A percentile compares a stretch with the other conserved stretches of the same genome.
These are phyloP conservation scores for Reticulitermes lucifugus DNA, from an alignment of 2,888 invertebrate genomes.

Conservation along the genomic window DNA sequence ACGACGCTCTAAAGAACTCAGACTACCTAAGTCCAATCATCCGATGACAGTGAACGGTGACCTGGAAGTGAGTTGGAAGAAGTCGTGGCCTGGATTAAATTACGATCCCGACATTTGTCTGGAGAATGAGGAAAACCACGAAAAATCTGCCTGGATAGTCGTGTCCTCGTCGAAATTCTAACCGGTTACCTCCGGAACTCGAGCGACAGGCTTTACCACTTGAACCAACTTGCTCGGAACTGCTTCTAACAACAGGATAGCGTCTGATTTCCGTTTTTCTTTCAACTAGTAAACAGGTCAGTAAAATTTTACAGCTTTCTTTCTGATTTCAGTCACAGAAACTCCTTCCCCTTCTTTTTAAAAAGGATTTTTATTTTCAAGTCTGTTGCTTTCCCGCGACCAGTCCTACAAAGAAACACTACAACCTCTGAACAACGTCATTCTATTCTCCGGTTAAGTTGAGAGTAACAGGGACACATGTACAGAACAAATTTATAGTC, in stretches of 20 bases:
- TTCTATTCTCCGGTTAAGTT: background rate
- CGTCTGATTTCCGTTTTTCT: background rate
- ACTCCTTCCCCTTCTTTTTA: slow-evolving; percentile 1
- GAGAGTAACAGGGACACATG: background rate
- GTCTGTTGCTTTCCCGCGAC: background rate
- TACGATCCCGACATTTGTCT: no score
- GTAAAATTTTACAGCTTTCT: slow-evolving; percentile 3
- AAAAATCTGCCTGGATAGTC: no score
- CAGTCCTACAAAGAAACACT: background rate
- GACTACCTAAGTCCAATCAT: no score
- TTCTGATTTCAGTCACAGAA: slow-evolving; percentile 15
- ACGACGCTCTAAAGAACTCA: no score
- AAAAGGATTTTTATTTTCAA: background rate
- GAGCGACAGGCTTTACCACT: no score
- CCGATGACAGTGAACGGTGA: no score
- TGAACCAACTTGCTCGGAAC: no score
- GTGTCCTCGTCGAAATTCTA: no score
- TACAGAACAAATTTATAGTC: background rate
- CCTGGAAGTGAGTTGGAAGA: no score
- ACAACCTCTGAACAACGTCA: background rate
- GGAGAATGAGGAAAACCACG: no score
- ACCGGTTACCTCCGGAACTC: no score
- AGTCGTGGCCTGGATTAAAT: no score
- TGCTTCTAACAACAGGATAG: background rate
- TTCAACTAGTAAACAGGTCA: background rate